Percentiles rank a stretch among this genome's conserved stretches.
Conservation (phyloP, 2,113 vertebrate species). For the Ciconia stormi region DNA sequence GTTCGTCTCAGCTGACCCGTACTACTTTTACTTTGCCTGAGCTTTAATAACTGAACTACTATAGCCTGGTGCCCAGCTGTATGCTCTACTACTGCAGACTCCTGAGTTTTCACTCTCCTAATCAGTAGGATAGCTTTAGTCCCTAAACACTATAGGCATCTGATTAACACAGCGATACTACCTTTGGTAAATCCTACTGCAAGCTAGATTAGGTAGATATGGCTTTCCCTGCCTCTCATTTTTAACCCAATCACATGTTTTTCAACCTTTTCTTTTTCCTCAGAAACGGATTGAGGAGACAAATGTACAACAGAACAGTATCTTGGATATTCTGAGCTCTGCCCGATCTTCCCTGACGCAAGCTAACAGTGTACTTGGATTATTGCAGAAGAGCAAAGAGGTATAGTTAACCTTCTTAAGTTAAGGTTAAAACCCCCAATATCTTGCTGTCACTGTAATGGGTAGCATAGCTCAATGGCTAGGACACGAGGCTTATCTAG, state of each 20-base stretch:
- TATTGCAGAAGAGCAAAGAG: conserved; percentile 82
- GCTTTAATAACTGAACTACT: not conserved
- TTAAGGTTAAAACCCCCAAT: not conserved
- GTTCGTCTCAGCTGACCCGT: not conserved
- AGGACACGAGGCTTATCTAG: not conserved
- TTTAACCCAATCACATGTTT: not conserved
- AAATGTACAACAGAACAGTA: conserved; percentile 70
- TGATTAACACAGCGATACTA: not conserved
- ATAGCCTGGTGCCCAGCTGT: not conserved
- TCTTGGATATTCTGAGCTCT: conserved; percentile 73
- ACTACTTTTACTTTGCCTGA: not conserved
- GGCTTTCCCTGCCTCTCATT: not conserved
- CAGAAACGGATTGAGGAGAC: conserved; percentile 82
- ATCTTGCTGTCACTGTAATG: not conserved
- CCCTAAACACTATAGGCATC: not conserved
- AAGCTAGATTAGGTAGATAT: not conserved
- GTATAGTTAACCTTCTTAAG: conserved; percentile 63
- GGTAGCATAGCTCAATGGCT: not conserved
- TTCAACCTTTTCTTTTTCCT: not conserved
- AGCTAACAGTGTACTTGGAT: conserved; percentile 71
- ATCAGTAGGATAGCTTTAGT: not conserved
- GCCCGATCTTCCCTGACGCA: conserved; percentile 79
- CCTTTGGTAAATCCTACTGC: not conserved
- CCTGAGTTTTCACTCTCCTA: not conserved
- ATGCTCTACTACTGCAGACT: not conserved